Conservation (phyloP, 2,113 vertebrate genomes). For the Suncus etruscus region DNA sequence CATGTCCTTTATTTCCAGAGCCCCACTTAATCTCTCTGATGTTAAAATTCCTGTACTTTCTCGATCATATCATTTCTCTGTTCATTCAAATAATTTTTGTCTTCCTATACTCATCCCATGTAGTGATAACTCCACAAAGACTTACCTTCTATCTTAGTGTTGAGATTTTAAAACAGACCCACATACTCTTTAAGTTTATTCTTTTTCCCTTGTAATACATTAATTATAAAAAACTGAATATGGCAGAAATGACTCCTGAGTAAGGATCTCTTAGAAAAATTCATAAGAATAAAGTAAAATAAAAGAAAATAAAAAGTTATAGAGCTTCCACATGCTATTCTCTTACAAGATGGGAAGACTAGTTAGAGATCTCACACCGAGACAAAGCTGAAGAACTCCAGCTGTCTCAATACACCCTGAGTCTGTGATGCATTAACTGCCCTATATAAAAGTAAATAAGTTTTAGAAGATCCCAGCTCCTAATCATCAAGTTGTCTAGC, state of each 20-base stretch:
- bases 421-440: not conserved
- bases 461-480: not conserved
- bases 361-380: not conserved
- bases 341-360: not conserved
- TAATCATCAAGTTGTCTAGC: not conserved
- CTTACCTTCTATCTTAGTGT: not conserved
- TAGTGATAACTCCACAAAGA: not conserved
- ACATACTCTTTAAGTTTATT: not conserved
- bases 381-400: not conserved
- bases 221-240: not conserved
- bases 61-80: not conserved
- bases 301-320: not conserved
- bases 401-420: not conserved
- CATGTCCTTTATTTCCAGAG: not conserved
- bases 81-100: not conserved
- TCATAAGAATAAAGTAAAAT: no score
- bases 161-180: not conserved
- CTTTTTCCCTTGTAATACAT: not conserved
- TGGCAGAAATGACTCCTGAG: not conserved
- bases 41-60: not conserved
- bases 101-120: not conserved
- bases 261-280: not conserved
- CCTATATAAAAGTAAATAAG: not conserved
- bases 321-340: not conserved
- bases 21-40: not conserved